Percentiles rank a stretch among this genome's conserved stretches.
phyloP scores from a whole-genome alignment of 2,797 vertebrate genomes.

The Onychomys torridus region DNA sequence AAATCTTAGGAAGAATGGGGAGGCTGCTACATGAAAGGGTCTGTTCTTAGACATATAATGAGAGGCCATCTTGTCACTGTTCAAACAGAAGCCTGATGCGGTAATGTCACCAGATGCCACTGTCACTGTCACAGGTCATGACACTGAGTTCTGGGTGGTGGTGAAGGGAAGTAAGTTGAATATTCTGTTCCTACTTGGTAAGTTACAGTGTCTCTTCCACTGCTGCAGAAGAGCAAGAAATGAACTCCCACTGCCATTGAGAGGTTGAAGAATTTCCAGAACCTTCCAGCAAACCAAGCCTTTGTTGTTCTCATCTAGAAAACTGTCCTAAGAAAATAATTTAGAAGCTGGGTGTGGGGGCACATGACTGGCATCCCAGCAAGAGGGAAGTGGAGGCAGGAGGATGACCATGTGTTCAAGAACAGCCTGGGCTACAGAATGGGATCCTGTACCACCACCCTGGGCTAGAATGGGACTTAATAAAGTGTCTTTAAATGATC shows the following conservation, averaged over 20 bases:
- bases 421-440: background rate
- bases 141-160: background rate
- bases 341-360: background rate
- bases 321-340: background rate
- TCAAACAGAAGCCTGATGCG: background rate
- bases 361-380: background rate
- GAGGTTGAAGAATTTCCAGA: background rate
- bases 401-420: background rate
- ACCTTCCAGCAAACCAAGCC: background rate
- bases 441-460: background rate
- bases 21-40: no score
- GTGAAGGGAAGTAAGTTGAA: background rate
- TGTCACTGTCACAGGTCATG: background rate
- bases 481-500: background rate
- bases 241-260: accelerated
- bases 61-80: accelerated
- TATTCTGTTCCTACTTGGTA: accelerated
- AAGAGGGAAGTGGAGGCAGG: background rate
- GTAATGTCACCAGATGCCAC: background rate
- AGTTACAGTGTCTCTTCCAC: background rate
- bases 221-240: accelerated
- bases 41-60: background rate
- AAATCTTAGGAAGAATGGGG: background rate
- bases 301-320: accelerated
- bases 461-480: background rate